Evolutionary conservation across 1,140 invertebrate genomes (phyloP).

Genomic region (Hylaeus volcanicus): DNA sequence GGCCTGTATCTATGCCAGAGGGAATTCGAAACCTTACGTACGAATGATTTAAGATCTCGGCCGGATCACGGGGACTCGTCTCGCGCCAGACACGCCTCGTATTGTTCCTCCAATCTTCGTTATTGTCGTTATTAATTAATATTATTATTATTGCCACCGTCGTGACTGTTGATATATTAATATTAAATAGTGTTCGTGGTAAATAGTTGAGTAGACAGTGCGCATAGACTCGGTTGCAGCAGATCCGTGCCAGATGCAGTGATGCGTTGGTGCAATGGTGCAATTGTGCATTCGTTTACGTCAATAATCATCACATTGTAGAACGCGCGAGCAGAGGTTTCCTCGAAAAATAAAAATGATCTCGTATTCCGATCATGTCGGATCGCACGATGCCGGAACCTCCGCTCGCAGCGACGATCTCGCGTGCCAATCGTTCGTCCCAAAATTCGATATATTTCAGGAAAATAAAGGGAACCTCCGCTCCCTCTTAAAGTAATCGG

Average conservation of each 20-base stretch:
- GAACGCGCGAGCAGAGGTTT: slow-evolving; percentile 1
- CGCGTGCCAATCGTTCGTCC: neutral
- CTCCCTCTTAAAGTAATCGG: no score
- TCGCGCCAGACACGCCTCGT: slow-evolving; percentile 27
- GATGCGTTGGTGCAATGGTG: slow-evolving; percentile 51
- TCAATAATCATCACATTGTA: slow-evolving; percentile 34
- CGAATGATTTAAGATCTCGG: slow-evolving; percentile 41
- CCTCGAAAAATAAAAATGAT: neutral
- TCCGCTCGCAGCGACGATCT: neutral
- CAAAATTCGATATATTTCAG: no score
- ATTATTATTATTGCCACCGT: neutral
- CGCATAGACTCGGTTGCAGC: slow-evolving; percentile 59
- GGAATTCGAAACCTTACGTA: slow-evolving; percentile 47
- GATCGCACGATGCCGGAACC: neutral
- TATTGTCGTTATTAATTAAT: slow-evolving; percentile 42
- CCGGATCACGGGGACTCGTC: neutral
- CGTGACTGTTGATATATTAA: slow-evolving; percentile 17
- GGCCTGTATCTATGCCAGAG: slow-evolving; percentile 24
- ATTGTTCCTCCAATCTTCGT: neutral
- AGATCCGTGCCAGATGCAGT: slow-evolving; percentile 66
- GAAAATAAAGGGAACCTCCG: no score
- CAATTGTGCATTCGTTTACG: slow-evolving; percentile 38
- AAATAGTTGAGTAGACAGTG: slow-evolving; percentile 27
- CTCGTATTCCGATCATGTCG: neutral
- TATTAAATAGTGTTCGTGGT: slow-evolving; percentile 17